Evolutionary conservation across 2,888 invertebrate species (phyloP).

Genomic region (Zygothrica quintamaculata): DNA sequence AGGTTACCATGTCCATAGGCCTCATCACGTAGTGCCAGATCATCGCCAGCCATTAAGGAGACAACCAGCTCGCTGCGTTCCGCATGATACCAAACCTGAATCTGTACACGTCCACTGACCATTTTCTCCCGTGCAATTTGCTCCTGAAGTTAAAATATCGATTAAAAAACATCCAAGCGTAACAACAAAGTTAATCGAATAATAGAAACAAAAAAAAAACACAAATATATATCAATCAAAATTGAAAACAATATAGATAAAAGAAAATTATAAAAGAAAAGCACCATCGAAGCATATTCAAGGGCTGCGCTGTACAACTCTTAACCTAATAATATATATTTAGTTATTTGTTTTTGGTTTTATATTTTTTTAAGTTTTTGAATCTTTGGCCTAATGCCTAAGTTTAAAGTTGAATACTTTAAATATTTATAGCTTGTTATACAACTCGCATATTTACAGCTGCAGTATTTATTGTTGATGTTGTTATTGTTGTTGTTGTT

Average conservation of each 20-base stretch:
- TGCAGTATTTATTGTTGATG: constrained; percentile 38
- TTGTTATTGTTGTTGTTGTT: constrained; percentile 27
- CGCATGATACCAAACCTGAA: constrained; percentile 95
- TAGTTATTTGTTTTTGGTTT: neutral
- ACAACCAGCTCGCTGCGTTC: constrained; percentile 93
- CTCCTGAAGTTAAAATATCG: constrained; percentile 85
- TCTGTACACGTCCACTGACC: constrained; percentile 91
- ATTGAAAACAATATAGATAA: neutral
- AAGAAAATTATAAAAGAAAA: neutral
- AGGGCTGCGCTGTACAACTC: constrained; percentile 34
- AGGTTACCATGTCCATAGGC: constrained; percentile 90
- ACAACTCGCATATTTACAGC: constrained; percentile 66
- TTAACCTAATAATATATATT: constrained; percentile 21
- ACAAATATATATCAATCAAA: neutral
- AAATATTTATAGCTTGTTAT: constrained; percentile 20
- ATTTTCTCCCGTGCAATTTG: constrained; percentile 90
- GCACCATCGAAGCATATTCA: constrained; percentile 11
- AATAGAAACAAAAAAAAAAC: constrained; percentile 10
- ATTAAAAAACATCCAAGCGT: constrained; percentile 27
- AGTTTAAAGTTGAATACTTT: constrained; percentile 20
- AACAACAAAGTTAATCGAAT: neutral
- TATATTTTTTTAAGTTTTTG: constrained; percentile 10
- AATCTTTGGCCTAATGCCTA: constrained; percentile 47
- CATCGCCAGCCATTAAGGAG: constrained; percentile 93
- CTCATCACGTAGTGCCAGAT: constrained; percentile 92